Conservation (phyloP, 2,797 vertebrate genomes). For the Cygnus olor region DNA sequence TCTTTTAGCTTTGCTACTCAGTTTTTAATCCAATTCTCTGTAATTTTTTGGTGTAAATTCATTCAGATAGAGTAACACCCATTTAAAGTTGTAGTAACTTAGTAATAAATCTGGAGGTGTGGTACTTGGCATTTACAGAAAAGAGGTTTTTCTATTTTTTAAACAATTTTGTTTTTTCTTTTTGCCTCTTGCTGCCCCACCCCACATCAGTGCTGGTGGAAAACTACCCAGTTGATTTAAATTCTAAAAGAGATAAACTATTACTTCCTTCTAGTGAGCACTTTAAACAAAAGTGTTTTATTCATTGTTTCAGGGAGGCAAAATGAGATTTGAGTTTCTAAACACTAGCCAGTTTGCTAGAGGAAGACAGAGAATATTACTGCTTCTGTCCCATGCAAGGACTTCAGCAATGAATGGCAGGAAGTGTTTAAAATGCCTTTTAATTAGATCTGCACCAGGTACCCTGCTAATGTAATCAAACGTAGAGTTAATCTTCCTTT, state of each 20-base stretch:
- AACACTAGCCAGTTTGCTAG: not conserved
- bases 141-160: not conserved
- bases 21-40: not conserved
- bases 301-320: not conserved
- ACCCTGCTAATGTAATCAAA: slow-evolving; percentile 58
- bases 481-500: slow-evolving; percentile 23
- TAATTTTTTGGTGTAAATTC: not conserved
- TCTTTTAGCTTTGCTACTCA: not conserved
- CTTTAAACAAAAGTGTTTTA: not conserved
- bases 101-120: not conserved
- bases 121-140: not conserved
- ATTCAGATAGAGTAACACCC: not conserved
- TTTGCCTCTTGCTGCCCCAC: too few relatives aligned
- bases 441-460: slow-evolving; percentile 47
- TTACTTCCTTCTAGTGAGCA: not conserved
- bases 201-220: not conserved
- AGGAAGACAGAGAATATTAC: not conserved
- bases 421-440: slow-evolving; percentile 32
- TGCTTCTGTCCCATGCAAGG: not conserved
- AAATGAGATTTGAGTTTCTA: not conserved
- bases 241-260: not conserved
- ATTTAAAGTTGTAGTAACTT: not conserved
- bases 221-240: not conserved
- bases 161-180: not conserved
- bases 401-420: slow-evolving; percentile 40